A percentile compares a stretch with the other conserved stretches of the same genome.
These are phyloP conservation scores for Charaxes varanes DNA, from an alignment of 1,140 invertebrate genomes.

Conservation along the genomic window DNA sequence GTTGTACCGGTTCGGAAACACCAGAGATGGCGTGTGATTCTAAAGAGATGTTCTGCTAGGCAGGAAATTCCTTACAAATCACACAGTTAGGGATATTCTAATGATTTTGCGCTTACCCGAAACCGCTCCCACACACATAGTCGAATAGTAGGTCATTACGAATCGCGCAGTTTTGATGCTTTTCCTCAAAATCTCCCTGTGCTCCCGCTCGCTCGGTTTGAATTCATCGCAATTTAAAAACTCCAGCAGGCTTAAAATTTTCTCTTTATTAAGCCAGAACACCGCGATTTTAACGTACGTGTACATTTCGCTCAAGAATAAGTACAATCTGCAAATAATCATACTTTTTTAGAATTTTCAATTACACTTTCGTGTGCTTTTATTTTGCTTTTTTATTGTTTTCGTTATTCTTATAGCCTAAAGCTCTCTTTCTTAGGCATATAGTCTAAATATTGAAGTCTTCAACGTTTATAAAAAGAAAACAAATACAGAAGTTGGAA, in stretches of 20 bases:
- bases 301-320: slow-evolving; percentile 70
- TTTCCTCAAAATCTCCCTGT: slow-evolving; percentile 44
- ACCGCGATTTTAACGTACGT: slow-evolving; percentile 66
- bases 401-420: too few species aligned
- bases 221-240: slow-evolving; percentile 62
- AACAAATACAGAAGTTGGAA: too few species aligned
- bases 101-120: slow-evolving; percentile 41
- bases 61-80: too few species aligned
- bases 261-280: slow-evolving; percentile 62
- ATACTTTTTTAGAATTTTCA: too few species aligned
- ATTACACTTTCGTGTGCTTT: too few species aligned
- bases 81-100: background rate
- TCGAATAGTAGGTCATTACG: slow-evolving; percentile 62
- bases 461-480: too few species aligned
- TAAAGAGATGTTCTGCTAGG: too few species aligned
- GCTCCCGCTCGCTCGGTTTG: slow-evolving; percentile 53
- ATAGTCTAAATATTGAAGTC: too few species aligned
- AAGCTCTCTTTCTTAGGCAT: too few species aligned
- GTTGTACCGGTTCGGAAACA: too few species aligned
- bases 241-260: slow-evolving; percentile 52
- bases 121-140: slow-evolving; percentile 62
- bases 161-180: slow-evolving; percentile 56
- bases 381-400: too few species aligned
- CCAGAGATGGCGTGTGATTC: too few species aligned
- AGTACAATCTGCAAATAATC: slow-evolving; percentile 64